Conservation (phyloP, 2,113 vertebrate species). For the Mus pahari region DNA sequence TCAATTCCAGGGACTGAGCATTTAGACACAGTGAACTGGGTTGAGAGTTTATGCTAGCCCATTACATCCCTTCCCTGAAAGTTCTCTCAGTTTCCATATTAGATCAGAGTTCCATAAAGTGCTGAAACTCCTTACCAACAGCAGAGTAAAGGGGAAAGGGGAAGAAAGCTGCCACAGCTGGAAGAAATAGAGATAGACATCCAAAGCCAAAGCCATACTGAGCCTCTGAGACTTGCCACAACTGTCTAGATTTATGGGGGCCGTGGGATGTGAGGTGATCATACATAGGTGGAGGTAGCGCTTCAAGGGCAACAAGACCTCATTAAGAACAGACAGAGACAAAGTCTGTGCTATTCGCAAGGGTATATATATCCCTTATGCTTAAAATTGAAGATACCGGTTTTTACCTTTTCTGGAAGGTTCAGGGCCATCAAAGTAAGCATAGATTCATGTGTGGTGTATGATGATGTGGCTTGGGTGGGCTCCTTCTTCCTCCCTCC, state of each 20-base stretch:
- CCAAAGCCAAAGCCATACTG: neutral
- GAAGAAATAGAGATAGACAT: constrained; percentile 28
- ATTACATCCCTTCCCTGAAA: neutral
- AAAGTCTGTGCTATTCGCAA: constrained; percentile 16
- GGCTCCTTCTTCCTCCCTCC: neutral
- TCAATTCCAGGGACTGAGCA: neutral
- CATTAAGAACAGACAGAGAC: neutral
- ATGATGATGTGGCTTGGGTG: neutral
- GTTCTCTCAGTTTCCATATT: neutral
- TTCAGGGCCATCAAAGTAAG: constrained; percentile 25
- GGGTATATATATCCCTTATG: constrained; percentile 38
- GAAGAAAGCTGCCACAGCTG: neutral
- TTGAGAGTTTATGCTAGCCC: neutral
- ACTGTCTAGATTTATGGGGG: constrained; percentile 48
- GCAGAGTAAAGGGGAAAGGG: neutral
- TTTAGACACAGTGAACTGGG: neutral
- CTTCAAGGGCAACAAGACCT: constrained; percentile 33
- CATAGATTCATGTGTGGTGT: neutral
- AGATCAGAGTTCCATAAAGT: constrained; percentile 14
- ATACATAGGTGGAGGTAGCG: constrained; percentile 39
- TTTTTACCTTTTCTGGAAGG: constrained; percentile 29
- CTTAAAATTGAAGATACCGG: neutral
- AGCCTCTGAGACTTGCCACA: constrained; percentile 28
- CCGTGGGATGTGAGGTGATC: neutral
- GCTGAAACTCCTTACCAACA: neutral